Base-by-base conservation (phyloP, 2,888 invertebrate genomes). In the Yponomeuta sedellus region DNA sequence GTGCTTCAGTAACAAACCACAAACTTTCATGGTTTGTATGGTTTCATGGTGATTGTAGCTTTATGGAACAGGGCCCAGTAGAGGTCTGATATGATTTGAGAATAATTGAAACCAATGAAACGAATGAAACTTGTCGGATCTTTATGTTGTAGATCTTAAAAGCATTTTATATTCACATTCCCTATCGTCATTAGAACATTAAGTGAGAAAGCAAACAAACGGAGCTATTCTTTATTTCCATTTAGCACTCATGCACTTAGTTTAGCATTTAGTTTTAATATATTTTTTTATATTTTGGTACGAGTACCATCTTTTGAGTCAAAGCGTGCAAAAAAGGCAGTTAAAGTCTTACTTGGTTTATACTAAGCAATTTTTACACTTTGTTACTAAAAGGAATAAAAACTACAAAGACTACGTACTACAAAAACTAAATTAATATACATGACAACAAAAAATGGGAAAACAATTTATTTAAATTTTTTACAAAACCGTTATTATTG, bases 151-250 rank as follows among this genome's bases (percentile, higher is more conserved):
- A 76, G 72, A 59, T 70, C 70, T 70, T 78, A 81, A 52, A 78
- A 73, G 80, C 79, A 79, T 82, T 80, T 82, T 80, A 75, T 76
- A 76, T 83, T 77, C 75, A 85, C 85, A 85, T 85, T 85, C 85
- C 85, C 77, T 73, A 74, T 70, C 68, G 61, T 66, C 67, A 61
- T 71, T 70, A 71, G 68, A 69, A 73, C 70, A 73, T 71, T 62
- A 62, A 62, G 62, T 19, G n/a, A 19, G 39, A 34, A 34, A 6
- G 34, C 34, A 34, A 34, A 34, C 34, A 34, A 34, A 34, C 5
- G 34, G 1, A 34, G 34, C 8, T 34, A 34, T 34, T 34, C 34
- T 34, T 34, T 6, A 8, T 34, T 34, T 34, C 10, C 5, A 10
- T 19, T 34, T 25, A 52, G 12, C 44, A 6, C 44, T 52, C 16